Evolutionary conservation across 2,797 vertebrate species (phyloP), one percentile per base, ranked within the genome.

Genomic region (Paratrypauchen microcephalus): DNA sequence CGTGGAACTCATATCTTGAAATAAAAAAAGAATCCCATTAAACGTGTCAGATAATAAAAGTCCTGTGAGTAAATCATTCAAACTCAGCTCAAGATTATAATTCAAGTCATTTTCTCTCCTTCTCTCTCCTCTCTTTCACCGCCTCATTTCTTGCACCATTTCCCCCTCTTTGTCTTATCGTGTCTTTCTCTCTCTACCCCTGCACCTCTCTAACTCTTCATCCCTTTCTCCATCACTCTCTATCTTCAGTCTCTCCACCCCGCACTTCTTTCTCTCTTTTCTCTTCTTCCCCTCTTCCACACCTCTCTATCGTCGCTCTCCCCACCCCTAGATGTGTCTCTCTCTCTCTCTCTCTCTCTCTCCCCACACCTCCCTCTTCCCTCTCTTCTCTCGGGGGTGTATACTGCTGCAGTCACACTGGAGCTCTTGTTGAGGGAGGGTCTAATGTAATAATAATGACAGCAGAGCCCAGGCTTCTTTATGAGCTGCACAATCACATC

Each of bases 401-500:
- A 3, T n/a, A n/a, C 5, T 18, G 48, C 8, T 19, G 4, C 18
- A 52, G 48, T 52, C 48, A 6, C 16, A n/a, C 6, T 6, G 19
- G 8, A 9, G 47, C 47, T 48, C 47, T 5, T 7, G 48, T n/a
- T 8, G 5, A 52, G n/a, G 19, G 18, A 19, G 48, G 48, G 48
- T 52, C n/a, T 52, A 52, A 52, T 52, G 48, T n/a, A 52, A n/a
- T n/a, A 52, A 52, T 52, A 52, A 52, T 52, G 48, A 52, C 18
- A 18, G 19, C 18, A 9, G 18, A 52, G 4, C 48, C 48, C 18
- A 1, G 48, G 19, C 1, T n/a, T 52, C 48, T 52, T 18, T 8
- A 52, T n/a, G 48, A 6, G n/a, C 18, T 1, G 48, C 48, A n/a
- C 6, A 6, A n/a, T 8, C 18, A 18, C 48, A 52, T n/a, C 48